These are phyloP conservation scores for Leptinotarsa defecta DNA, from an alignment of 1,140 invertebrate genomes.

Conservation along the genomic window DNA sequence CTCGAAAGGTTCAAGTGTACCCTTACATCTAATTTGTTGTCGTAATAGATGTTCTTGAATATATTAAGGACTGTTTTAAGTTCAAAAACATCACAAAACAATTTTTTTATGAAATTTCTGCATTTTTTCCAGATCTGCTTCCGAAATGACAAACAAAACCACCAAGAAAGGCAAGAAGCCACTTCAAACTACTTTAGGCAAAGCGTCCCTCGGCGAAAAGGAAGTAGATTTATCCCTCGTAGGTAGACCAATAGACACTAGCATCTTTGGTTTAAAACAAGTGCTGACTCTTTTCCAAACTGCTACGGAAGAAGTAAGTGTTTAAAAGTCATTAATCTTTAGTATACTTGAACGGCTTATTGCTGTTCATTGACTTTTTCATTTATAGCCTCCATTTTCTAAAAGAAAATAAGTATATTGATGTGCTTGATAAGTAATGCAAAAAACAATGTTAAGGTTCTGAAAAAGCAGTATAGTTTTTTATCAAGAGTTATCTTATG, in stretches of 20 bases:
- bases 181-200: conserved; percentile 45
- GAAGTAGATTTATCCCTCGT: conserved; percentile 52
- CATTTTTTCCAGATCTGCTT: background rate
- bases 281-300: conserved; percentile 52
- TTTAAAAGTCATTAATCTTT: background rate
- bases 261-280: conserved; percentile 53
- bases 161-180: conserved; percentile 43
- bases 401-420: conserved; percentile 5
- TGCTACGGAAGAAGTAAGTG: conserved; percentile 56
- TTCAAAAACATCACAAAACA: background rate
- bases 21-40: background rate
- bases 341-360: no score
- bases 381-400: conserved; percentile 14
- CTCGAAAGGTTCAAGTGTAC: background rate
- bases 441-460: no score
- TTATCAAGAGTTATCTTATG: conserved; percentile 1
- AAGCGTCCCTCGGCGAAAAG: conserved; percentile 36
- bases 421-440: no score
- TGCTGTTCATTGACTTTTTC: background rate
- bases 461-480: no score
- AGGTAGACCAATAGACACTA: conserved; percentile 55
- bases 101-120: background rate
- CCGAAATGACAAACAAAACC: conserved; percentile 32
- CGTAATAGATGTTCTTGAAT: background rate
- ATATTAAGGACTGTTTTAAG: background rate